phyloP scores from a whole-genome alignment of 2,113 vertebrate genomes.

The Arizona elegans region DNA sequence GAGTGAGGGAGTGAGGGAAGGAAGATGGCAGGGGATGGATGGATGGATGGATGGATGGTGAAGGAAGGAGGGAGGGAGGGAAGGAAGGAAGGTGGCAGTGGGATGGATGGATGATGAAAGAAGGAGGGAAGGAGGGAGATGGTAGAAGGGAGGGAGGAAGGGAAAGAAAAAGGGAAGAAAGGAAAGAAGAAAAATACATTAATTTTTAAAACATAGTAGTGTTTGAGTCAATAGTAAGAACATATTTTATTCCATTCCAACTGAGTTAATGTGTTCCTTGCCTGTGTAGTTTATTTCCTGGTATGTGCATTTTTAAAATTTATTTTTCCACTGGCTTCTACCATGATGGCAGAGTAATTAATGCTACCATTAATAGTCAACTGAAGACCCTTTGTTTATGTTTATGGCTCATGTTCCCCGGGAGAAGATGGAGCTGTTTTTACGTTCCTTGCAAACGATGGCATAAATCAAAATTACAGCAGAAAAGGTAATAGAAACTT shows the following conservation, averaged over 20 bases:
- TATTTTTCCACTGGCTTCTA: slow-evolving; percentile 20
- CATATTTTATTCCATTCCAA: not conserved
- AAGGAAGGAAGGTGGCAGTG: not conserved
- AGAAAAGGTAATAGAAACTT: slow-evolving; percentile 14
- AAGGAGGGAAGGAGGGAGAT: no score
- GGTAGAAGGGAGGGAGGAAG: slow-evolving; percentile 19
- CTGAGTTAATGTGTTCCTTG: not conserved
- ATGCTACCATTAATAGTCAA: slow-evolving; percentile 41
- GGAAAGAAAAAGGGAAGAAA: not conserved
- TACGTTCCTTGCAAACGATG: slow-evolving; percentile 37
- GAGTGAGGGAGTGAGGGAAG: not conserved
- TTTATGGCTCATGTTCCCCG: slow-evolving; percentile 40
- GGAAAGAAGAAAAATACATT: not conserved
- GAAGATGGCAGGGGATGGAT: fast-evolving
- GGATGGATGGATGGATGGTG: no score
- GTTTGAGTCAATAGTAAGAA: not conserved
- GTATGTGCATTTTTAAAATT: slow-evolving; percentile 11
- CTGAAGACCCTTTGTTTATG: slow-evolving; percentile 45
- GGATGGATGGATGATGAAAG: no score
- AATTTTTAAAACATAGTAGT: slow-evolving; percentile 17
- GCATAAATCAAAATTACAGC: slow-evolving; percentile 48
- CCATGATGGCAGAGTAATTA: slow-evolving; percentile 48
- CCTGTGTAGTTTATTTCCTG: slow-evolving; percentile 29
- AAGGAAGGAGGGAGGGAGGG: no score
- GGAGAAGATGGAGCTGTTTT: slow-evolving; percentile 23